Evolutionary conservation across 2,888 invertebrate species (phyloP).

Genomic region (Dioctria linearis): DNA sequence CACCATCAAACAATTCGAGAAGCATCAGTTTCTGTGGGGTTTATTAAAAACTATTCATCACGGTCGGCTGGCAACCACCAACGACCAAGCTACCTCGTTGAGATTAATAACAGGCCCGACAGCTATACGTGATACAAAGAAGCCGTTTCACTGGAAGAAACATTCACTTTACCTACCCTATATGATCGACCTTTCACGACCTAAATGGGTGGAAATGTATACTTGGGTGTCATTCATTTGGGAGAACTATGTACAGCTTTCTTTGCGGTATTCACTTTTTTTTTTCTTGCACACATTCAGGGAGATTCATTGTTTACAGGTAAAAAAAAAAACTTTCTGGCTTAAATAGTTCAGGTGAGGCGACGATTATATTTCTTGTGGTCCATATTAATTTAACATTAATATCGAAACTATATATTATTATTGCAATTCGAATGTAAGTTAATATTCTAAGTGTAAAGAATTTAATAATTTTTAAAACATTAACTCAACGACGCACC

Average conservation of each 20-base stretch:
- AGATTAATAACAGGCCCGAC: constrained; percentile 37
- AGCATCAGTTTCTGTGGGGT: constrained; percentile 35
- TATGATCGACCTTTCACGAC: constrained; percentile 1
- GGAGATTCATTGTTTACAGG: too few relatives aligned
- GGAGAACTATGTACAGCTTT: not conserved
- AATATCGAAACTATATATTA: too few relatives aligned
- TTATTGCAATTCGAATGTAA: too few relatives aligned
- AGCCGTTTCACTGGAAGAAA: not conserved
- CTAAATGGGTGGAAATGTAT: not conserved
- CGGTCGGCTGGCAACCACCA: constrained; percentile 28
- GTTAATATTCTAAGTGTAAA: too few relatives aligned
- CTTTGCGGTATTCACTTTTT: too few relatives aligned
- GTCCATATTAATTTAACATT: too few relatives aligned
- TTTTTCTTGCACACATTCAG: too few relatives aligned
- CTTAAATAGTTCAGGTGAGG: too few relatives aligned
- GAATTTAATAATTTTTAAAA: too few relatives aligned
- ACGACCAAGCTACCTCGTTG: constrained; percentile 20
- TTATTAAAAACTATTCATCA: constrained; percentile 47
- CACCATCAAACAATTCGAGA: constrained; percentile 29
- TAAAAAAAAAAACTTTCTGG: too few relatives aligned
- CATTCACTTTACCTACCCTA: not conserved
- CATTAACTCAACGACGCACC: too few relatives aligned
- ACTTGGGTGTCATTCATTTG: constrained; percentile 21
- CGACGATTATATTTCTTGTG: too few relatives aligned
- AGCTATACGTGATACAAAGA: constrained; percentile 9